These are phyloP conservation scores for Ennomos quercinarius DNA, from an alignment of 2,888 invertebrate species.

Conservation along the genomic window DNA sequence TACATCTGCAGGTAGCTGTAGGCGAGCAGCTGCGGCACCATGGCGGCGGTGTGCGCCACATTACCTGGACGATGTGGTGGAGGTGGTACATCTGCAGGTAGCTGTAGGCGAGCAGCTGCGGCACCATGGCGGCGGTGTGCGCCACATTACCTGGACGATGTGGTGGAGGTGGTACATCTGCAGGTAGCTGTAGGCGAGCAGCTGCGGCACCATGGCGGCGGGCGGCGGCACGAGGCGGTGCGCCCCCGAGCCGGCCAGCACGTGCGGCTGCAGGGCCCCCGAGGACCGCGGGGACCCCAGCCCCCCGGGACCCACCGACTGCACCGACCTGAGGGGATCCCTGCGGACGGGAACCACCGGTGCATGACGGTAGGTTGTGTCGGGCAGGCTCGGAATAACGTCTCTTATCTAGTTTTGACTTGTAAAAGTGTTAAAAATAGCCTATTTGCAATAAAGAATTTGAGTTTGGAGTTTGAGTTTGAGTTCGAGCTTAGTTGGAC, in stretches of 20 bases:
- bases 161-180: constrained; percentile 77
- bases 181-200: constrained; percentile 71
- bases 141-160: constrained; percentile 40
- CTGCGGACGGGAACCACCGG: too few relatives aligned
- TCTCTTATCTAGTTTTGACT: too few relatives aligned
- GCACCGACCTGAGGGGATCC: background rate
- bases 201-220: constrained; percentile 71
- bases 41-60: constrained; percentile 25
- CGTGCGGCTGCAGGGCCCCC: constrained; percentile 52
- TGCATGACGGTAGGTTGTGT: too few relatives aligned
- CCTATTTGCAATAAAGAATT: too few relatives aligned
- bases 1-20: constrained; percentile 80
- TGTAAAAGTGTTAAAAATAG: too few relatives aligned
- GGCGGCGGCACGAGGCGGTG: constrained; percentile 68
- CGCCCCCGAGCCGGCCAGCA: constrained; percentile 67
- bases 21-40: constrained; percentile 74
- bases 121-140: constrained; percentile 52
- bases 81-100: constrained; percentile 80
- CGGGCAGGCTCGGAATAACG: too few relatives aligned
- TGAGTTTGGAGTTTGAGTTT: too few relatives aligned
- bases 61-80: constrained; percentile 70
- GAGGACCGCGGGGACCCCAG: constrained; percentile 11
- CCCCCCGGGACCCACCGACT: constrained; percentile 8
- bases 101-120: constrained; percentile 73
- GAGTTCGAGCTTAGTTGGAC: too few relatives aligned